A percentile compares a stretch with the other conserved stretches of the same genome.
Evolutionary conservation across 1,140 invertebrate genomes (phyloP).

Genomic region (Drosophila repletoides): DNA sequence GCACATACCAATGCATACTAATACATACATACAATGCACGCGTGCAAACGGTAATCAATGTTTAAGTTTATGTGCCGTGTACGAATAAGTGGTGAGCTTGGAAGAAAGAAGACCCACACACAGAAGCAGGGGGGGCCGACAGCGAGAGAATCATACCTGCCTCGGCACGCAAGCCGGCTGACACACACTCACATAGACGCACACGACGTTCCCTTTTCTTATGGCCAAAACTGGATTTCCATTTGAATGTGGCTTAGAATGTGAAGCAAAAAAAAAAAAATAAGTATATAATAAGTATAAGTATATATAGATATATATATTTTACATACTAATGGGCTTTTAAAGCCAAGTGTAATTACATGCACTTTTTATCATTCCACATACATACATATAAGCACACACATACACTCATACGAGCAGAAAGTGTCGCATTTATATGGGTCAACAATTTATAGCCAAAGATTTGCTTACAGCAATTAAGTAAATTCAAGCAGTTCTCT

Average conservation of each 20-base stretch:
- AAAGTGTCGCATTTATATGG: conserved; percentile 69
- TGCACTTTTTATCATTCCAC: conserved; percentile 67
- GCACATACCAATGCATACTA: conserved; percentile 21
- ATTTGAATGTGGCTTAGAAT: conserved; percentile 65
- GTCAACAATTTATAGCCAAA: conserved; percentile 73
- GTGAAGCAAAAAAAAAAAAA: conserved; percentile 42
- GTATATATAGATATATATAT: conserved; percentile 11
- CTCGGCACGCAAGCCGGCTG: conserved; percentile 38
- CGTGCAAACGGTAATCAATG: conserved; percentile 73
- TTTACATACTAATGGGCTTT: conserved; percentile 71
- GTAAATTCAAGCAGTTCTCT: conserved; percentile 51
- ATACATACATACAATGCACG: conserved; percentile 48
- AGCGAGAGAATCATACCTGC: conserved; percentile 41
- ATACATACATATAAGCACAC: conserved; percentile 10
- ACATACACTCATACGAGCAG: conserved; percentile 19
- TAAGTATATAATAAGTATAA: no score
- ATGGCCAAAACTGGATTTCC: conserved; percentile 76
- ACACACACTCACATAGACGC: conserved; percentile 23
- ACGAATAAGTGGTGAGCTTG: conserved; percentile 46
- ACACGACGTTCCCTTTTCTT: conserved; percentile 74
- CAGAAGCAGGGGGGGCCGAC: conserved; percentile 17
- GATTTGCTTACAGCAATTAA: conserved; percentile 70
- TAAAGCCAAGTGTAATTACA: conserved; percentile 68
- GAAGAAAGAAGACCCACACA: conserved; percentile 64
- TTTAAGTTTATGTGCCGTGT: conserved; percentile 57